phyloP scores from a whole-genome alignment of 2,888 invertebrate genomes.

The Cenopis cana region DNA sequence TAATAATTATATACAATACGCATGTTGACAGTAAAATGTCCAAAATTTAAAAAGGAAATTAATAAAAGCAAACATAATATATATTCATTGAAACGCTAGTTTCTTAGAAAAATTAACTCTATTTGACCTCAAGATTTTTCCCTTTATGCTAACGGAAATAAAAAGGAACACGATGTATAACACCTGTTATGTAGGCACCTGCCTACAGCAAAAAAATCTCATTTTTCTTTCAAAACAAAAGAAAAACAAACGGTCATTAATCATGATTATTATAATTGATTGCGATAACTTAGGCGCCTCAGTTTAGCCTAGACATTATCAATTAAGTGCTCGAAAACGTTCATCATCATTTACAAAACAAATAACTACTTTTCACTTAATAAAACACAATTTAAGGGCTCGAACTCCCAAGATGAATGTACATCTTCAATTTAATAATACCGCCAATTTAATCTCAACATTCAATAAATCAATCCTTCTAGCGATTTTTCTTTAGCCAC shows the following conservation, averaged over 20 bases:
- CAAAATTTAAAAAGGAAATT: too few relatives aligned
- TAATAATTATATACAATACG: too few relatives aligned
- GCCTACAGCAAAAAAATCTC: too few relatives aligned
- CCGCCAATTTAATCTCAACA: constrained; percentile 11
- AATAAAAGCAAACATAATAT: too few relatives aligned
- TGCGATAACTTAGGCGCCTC: not conserved
- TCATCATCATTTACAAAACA: not conserved
- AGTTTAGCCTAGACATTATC: not conserved
- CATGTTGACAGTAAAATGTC: too few relatives aligned
- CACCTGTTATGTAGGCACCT: too few relatives aligned
- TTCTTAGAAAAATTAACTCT: too few relatives aligned
- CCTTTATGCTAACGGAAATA: too few relatives aligned
- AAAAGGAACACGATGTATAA: too few relatives aligned
- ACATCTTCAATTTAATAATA: constrained; percentile 10
- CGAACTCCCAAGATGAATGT: not conserved
- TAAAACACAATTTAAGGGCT: not conserved
- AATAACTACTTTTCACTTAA: not conserved
- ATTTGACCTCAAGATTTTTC: too few relatives aligned
- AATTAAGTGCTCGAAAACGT: not conserved
- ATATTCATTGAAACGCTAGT: too few relatives aligned
- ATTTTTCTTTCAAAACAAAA: not conserved
- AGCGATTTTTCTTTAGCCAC: constrained; percentile 39
- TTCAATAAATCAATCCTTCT: constrained; percentile 39
- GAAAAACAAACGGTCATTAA: not conserved
- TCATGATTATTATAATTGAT: not conserved